Percentiles rank a stretch among this genome's conserved stretches.
Evolutionary conservation across 2,888 invertebrate genomes (phyloP).

Genomic region (Euplexia lucipara): DNA sequence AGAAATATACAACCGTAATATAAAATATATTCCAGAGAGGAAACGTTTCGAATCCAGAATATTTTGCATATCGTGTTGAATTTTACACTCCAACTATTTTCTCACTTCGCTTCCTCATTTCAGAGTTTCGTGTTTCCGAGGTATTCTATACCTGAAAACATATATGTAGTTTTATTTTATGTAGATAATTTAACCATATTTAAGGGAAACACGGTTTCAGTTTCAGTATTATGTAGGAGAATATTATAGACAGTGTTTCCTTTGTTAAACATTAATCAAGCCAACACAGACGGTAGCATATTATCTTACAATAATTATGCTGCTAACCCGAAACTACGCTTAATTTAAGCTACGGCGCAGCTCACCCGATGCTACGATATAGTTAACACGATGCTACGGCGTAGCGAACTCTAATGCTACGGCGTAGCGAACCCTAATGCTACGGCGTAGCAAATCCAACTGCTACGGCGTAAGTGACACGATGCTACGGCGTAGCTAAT

Average conservation of each 20-base stretch:
- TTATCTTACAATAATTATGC: too few species aligned
- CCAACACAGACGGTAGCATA: too few species aligned
- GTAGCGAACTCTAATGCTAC: neutral
- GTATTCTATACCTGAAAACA: neutral
- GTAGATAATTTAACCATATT: neutral
- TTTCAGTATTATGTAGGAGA: too few species aligned
- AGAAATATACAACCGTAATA: neutral
- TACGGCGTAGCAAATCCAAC: too few species aligned
- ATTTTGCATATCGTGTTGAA: constrained; percentile 37
- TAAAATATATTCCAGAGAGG: constrained; percentile 11
- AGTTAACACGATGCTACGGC: neutral
- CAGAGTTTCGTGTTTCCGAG: constrained; percentile 27
- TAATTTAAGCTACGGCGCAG: constrained; percentile 38
- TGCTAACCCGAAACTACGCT: too few species aligned
- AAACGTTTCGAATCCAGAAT: constrained; percentile 18
- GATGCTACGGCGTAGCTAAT: too few species aligned
- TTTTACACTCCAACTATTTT: constrained; percentile 46
- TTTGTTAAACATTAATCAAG: too few species aligned
- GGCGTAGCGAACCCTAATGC: too few species aligned
- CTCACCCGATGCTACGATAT: neutral
- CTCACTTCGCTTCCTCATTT: constrained; percentile 23
- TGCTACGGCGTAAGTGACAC: neutral
- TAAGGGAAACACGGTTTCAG: too few species aligned
- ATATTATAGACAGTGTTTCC: too few species aligned
- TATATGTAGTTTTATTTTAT: neutral